Evolutionary conservation across 1,140 invertebrate species (phyloP).

Genomic region (Ostrea denselamellosa): DNA sequence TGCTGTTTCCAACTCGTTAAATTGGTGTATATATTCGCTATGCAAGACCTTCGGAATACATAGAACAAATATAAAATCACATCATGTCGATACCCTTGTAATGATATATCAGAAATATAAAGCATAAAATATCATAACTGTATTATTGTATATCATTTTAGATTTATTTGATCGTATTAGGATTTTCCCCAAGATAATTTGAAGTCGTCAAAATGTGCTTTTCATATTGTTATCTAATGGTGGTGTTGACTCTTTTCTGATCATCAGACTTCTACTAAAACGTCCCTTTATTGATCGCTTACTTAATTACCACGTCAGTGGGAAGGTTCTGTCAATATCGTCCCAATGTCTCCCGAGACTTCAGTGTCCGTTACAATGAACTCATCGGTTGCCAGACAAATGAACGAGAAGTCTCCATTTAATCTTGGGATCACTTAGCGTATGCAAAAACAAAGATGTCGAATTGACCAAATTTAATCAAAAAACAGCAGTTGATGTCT

Average conservation of each 20-base stretch:
- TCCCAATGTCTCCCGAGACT: not conserved
- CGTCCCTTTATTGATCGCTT: conserved; percentile 23
- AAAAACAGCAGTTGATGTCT: conserved; percentile 13
- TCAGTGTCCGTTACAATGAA: conserved; percentile 31
- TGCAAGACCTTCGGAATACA: no score
- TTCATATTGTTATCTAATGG: not conserved
- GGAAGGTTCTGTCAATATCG: not conserved
- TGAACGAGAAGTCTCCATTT: conserved; percentile 31
- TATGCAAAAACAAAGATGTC: conserved; percentile 41
- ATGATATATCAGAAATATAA: no score
- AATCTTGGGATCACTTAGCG: conserved; percentile 31
- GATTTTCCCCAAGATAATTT: no score
- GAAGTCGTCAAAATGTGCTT: not conserved
- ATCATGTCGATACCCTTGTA: no score
- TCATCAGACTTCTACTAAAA: conserved; percentile 14
- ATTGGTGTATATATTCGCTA: no score
- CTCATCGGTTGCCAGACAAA: not conserved
- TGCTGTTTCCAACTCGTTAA: no score
- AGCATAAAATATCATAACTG: no score
- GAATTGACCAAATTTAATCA: conserved; percentile 37
- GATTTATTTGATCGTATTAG: no score
- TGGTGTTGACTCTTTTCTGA: conserved; percentile 5
- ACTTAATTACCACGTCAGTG: conserved; percentile 35
- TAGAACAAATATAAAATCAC: no score
- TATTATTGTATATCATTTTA: no score